Conservation (phyloP, 2,888 invertebrate genomes). For the Nasonia oneida region DNA sequence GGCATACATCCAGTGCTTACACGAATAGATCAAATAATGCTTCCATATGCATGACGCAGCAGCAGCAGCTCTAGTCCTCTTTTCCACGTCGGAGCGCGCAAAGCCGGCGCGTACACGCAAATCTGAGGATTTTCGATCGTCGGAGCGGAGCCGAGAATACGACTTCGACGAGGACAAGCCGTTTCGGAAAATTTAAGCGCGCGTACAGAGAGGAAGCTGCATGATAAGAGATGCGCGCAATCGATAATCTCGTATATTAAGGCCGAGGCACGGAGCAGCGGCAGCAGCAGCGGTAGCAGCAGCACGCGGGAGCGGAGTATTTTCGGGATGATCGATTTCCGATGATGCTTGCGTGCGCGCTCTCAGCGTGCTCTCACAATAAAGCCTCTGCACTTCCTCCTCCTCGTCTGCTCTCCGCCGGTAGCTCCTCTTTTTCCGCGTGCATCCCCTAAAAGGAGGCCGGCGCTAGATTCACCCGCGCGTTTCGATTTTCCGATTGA, state of each 20-base stretch:
- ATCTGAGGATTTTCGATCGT: background rate
- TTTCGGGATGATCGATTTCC: constrained; percentile 61
- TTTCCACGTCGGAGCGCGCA: background rate
- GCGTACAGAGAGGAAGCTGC: constrained; percentile 24
- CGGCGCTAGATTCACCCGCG: constrained; percentile 23
- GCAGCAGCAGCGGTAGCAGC: background rate
- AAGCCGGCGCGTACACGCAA: constrained; percentile 1
- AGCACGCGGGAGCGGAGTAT: constrained; percentile 45
- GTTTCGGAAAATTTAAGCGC: background rate
- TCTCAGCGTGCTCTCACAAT: constrained; percentile 51
- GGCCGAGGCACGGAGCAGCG: constrained; percentile 45
- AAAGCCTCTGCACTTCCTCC: constrained; percentile 51
- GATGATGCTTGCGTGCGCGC: constrained; percentile 56
- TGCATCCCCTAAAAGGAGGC: constrained; percentile 39
- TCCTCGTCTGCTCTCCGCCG: background rate
- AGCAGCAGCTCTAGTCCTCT: constrained; percentile 17
- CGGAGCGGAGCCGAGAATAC: background rate
- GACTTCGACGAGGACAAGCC: background rate
- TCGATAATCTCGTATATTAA: constrained; percentile 59
- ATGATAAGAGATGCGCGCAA: constrained; percentile 37
- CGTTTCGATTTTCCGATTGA: constrained; percentile 55
- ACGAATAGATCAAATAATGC: background rate
- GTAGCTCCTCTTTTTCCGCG: constrained; percentile 25
- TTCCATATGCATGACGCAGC: constrained; percentile 3
- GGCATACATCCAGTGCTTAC: background rate